Evolutionary conservation across 2,888 invertebrate species (phyloP), one percentile per base, ranked within the genome.

Genomic region (Eupithecia vulgata): DNA sequence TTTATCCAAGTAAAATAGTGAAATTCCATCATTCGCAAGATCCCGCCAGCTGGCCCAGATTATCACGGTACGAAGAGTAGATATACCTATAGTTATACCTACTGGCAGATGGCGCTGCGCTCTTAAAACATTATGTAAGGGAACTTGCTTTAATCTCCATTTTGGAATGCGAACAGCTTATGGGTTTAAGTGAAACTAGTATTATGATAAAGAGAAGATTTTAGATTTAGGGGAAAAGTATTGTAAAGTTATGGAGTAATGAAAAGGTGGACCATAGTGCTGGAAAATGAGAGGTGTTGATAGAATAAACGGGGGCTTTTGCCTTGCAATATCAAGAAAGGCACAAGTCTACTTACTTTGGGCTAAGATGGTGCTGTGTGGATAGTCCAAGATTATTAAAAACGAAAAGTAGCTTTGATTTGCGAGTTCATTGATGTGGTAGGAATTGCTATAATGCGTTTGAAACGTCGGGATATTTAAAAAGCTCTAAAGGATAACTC

Each of bases 51-150:
- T 75, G 75, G n/a, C 35, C 4, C 62, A 68, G 75, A 75, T 75
- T 75, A 72, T 75, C 69, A 64, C 75, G 75, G 70, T 64, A 72
- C 71, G 61, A 68, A 68, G 71, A 74, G 65, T 66, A 71, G 52
- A 10, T 52, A 25, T 64, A 37, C 62, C 35, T n/a, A 64, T 35
- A 62, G 35, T n/a, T 34, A 62, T 62, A 62, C 61, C 8, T 34
- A 34, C 62, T 8, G 21, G 13, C 62, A 64, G 62, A 64, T 64
- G 62, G 62, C 8, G 62, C 62, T 37, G 10, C 62, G 35, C 21
- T 57, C 57, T 57, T 57, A 12, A 35, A 37, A 64, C 62, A 64
- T 64, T 35, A 37, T 64, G 62, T n/a, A 37, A 37, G 37, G 62
- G 52, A 64, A 67, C 59, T 42, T 62, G 48, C 25, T 70, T 40